A percentile compares a stretch with the other conserved stretches of the same genome.
Conservation (phyloP, 2,888 invertebrate species). For the Notodonta dromedarius region DNA sequence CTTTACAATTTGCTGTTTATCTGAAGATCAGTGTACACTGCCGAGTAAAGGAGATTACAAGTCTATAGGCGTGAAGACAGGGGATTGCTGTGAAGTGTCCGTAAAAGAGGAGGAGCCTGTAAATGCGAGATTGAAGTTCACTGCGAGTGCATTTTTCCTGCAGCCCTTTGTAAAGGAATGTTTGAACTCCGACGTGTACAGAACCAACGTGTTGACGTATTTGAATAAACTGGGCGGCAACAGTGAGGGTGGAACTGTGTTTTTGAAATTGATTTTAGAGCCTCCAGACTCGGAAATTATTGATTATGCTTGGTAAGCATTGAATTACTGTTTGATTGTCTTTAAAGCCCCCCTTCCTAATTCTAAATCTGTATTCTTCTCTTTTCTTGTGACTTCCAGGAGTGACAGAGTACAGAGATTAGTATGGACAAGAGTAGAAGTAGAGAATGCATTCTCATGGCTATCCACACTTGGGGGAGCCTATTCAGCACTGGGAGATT, state of each 20-base stretch:
- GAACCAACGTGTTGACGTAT: slow-evolving; percentile 59
- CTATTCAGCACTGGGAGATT: slow-evolving; percentile 97
- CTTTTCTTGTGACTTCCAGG: slow-evolving; percentile 54
- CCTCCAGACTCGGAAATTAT: slow-evolving; percentile 86
- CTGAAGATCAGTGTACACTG: slow-evolving; percentile 55
- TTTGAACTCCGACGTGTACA: slow-evolving; percentile 60
- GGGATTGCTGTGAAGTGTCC: slow-evolving; percentile 47
- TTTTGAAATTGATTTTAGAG: slow-evolving; percentile 78
- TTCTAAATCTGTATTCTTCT: too few relatives aligned
- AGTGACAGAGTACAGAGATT: slow-evolving; percentile 68
- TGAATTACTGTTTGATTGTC: neutral
- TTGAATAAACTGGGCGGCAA: slow-evolving; percentile 53
- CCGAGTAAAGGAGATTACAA: slow-evolving; percentile 54
- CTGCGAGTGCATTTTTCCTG: slow-evolving; percentile 61
- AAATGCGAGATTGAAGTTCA: slow-evolving; percentile 48
- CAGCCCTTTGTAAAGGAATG: slow-evolving; percentile 68
- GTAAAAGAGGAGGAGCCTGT: slow-evolving; percentile 34
- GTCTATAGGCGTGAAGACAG: slow-evolving; percentile 56
- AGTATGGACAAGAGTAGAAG: slow-evolving; percentile 87
- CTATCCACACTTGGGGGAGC: slow-evolving; percentile 98
- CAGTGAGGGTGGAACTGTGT: slow-evolving; percentile 52
- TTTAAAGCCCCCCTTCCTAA: too few relatives aligned
- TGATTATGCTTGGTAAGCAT: slow-evolving; percentile 87
- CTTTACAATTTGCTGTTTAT: slow-evolving; percentile 62
- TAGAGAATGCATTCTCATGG: slow-evolving; percentile 96